Evolutionary conservation across 2,113 vertebrate species (phyloP).

Genomic region (Trachemys scripta): DNA sequence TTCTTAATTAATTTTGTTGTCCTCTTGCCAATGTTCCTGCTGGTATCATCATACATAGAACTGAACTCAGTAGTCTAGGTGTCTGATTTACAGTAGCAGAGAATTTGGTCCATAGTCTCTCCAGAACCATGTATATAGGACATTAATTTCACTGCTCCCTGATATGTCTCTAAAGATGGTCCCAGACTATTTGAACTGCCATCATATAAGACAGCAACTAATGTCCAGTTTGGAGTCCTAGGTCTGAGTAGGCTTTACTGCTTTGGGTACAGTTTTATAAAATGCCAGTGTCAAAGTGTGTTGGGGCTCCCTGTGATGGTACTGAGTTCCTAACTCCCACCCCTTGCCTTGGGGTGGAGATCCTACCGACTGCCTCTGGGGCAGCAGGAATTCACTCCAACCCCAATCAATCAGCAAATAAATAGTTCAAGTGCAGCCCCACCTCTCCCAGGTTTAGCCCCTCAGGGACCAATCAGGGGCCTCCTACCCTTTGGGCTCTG

Average conservation of each 20-base stretch:
- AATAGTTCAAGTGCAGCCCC: neutral
- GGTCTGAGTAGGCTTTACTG: neutral
- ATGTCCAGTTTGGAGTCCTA: neutral
- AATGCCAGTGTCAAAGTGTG: neutral
- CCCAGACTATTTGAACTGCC: neutral
- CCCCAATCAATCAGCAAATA: neutral
- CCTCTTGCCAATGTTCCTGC: neutral
- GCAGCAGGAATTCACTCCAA: neutral
- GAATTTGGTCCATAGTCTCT: neutral
- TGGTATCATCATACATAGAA: neutral
- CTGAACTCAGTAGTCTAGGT: neutral
- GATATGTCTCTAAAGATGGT: neutral
- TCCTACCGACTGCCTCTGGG: neutral
- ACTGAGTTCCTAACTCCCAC: neutral
- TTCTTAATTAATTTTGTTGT: neutral
- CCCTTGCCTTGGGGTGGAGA: neutral
- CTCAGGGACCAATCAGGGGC: neutral
- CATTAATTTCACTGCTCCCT: neutral
- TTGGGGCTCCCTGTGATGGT: neutral
- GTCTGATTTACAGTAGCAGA: neutral
- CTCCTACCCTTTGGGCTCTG: neutral
- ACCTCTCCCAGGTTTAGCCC: neutral
- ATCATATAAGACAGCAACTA: neutral
- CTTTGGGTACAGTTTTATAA: neutral
- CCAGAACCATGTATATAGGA: neutral